Base-by-base conservation (phyloP, 2,888 invertebrate species). In the Parelbella ahira region DNA sequence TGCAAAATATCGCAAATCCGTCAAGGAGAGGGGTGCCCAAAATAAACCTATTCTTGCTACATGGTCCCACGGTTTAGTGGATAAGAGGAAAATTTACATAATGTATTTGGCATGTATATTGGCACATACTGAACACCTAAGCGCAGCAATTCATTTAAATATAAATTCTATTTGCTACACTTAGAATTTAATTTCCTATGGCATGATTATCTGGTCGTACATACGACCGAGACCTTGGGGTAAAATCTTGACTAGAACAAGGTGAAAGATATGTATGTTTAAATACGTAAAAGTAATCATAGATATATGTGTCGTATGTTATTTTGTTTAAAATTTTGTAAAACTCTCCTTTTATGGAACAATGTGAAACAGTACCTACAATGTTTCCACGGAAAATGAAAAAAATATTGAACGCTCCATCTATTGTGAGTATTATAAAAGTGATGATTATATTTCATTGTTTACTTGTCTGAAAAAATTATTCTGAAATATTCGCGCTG, bases 21-120 rank as follows among this genome's bases (percentile, higher is more conserved):
- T 19, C 39, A 41, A 32, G 39, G 39, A 19, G 19, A 41, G 38
- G 39, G 13, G 32, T 20, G 12, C 6, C 25, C 32, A 19, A 23
- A 32, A 33, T 27, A 11, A 11, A 2, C 30, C 30, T 12, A 27
- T 41, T 33, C 19, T 41, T 13, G 24, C 25, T 4, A 4, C 32
- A 29, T 3, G 9, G 21, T 41, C 39, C 32, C 39, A 41, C 39
- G 39, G 25, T 41, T 39, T 33, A 8, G 25, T 32, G 39, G 39
- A 24, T 9, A 39, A 29, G 8, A 18, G 23, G 20, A 19, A 39
- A 33, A 39, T 39, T 39, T 20, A 11, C 39, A 39, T 39, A 39
- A 39, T 30, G 32, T 20, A 9, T 39, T 32, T 13, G 25, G 15
- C 32, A 24, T 32, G 12, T 25, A 25, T 33, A 39, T 39, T 39